These are phyloP conservation scores for Chaunax sp. DNA, from an alignment of 2,797 vertebrate species.

Conservation along the genomic window DNA sequence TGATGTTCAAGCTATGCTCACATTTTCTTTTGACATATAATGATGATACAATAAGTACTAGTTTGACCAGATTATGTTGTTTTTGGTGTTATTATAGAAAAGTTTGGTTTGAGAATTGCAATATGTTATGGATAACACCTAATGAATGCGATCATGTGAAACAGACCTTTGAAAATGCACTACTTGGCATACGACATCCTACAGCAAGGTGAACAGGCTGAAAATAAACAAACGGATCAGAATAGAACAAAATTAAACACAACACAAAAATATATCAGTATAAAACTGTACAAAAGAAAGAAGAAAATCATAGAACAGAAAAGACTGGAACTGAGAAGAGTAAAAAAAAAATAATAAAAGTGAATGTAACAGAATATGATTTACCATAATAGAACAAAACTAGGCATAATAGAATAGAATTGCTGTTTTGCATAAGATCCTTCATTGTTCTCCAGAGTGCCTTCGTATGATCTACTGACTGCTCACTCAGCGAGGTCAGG, in stretches of 20 bases:
- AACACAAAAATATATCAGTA: not conserved
- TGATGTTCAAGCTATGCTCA: not conserved
- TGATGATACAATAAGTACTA: not conserved
- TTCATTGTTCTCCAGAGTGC: constrained; percentile 33
- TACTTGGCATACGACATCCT: not conserved
- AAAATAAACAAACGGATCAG: not conserved
- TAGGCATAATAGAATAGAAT: not conserved
- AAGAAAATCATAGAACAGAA: not conserved
- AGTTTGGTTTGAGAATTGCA: not conserved
- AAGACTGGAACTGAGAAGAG: not conserved
- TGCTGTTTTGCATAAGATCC: constrained; percentile 16
- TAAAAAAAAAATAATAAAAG: no score
- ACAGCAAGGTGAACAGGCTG: not conserved
- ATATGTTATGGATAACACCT: not conserved
- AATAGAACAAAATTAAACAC: not conserved
- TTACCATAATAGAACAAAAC: not conserved
- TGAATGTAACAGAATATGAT: not conserved
- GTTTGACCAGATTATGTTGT: not conserved
- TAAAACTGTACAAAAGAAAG: not conserved
- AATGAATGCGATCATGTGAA: not conserved
- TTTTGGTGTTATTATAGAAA: not conserved
- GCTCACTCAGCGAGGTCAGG: constrained; percentile 63
- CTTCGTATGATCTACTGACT: constrained; percentile 40
- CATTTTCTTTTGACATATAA: not conserved
- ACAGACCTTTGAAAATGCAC: not conserved